These are phyloP conservation scores for Esox masquinongy DNA, from an alignment of 2,797 vertebrate species.

Conservation along the genomic window DNA sequence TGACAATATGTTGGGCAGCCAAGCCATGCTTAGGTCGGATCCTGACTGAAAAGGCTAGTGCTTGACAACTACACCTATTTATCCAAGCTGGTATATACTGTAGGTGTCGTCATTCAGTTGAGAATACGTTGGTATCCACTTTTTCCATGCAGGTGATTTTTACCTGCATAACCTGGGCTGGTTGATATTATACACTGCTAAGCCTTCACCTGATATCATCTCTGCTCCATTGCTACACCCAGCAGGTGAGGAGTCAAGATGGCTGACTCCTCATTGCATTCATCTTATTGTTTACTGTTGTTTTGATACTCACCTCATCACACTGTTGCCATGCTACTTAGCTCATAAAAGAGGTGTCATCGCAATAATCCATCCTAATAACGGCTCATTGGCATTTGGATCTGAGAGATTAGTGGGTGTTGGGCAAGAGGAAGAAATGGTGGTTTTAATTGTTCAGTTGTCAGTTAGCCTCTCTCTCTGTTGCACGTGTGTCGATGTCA, in stretches of 20 bases:
- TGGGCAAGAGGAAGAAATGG: neutral
- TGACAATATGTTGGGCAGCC: neutral
- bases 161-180: slow-evolving; percentile 16
- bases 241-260: slow-evolving; percentile 18
- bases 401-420: neutral
- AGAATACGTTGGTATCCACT: slow-evolving; percentile 15
- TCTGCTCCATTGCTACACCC: neutral
- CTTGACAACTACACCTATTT: slow-evolving; percentile 16
- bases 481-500: too few relatives aligned
- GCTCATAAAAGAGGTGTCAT: slow-evolving; percentile 36
- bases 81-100: slow-evolving; percentile 6
- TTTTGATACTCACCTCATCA: slow-evolving; percentile 14
- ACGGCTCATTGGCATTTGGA: neutral
- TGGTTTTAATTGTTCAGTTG: neutral
- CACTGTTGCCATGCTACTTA: slow-evolving; percentile 8
- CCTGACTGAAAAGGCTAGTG: neutral
- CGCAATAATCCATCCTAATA: neutral
- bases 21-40: neutral
- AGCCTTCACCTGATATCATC: slow-evolving; percentile 8
- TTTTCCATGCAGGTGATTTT: slow-evolving; percentile 30
- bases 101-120: slow-evolving; percentile 20
- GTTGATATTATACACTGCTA: slow-evolving; percentile 30
- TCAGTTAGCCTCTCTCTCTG: too few relatives aligned
- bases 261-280: neutral
- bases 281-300: slow-evolving; percentile 31